Evolutionary conservation across 2,888 invertebrate species (phyloP).

Genomic region (Luperina nickerlii): DNA sequence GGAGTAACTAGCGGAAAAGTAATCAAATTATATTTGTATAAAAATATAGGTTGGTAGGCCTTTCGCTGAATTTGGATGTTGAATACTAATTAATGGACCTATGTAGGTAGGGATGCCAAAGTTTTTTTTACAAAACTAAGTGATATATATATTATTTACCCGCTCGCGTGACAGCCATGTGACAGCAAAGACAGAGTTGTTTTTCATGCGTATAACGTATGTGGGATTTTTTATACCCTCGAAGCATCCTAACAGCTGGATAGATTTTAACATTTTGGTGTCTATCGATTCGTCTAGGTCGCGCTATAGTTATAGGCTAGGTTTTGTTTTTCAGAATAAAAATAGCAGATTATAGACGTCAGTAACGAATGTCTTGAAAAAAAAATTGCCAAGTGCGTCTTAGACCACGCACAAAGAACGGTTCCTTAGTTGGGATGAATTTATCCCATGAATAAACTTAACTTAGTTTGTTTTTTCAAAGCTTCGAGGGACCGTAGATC

Average conservation of each 20-base stretch:
- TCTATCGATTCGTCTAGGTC: neutral
- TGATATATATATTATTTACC: neutral
- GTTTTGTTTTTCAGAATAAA: neutral
- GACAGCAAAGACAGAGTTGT: neutral
- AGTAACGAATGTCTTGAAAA: neutral
- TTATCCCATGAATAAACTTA: neutral
- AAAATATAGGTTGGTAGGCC: neutral
- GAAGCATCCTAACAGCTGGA: neutral
- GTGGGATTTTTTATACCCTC: neutral
- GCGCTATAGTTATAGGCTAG: neutral
- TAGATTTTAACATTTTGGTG: too few species aligned
- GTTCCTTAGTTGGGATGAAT: neutral
- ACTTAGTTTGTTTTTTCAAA: neutral
- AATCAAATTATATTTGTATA: neutral
- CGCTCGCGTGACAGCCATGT: too few species aligned
- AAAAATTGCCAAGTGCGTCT: neutral
- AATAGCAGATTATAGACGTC: neutral
- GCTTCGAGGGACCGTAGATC: neutral
- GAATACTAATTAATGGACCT: slow-evolving; percentile 35
- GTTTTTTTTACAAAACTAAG: neutral
- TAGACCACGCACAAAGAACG: neutral
- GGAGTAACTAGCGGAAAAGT: slow-evolving; percentile 9
- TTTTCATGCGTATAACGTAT: neutral
- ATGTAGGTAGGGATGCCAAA: neutral
- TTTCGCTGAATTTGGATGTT: neutral